A percentile compares a stretch with the other conserved stretches of the same genome.
Evolutionary conservation across 2,797 vertebrate species (phyloP).

Genomic region (Eupleurogrammus muticus): DNA sequence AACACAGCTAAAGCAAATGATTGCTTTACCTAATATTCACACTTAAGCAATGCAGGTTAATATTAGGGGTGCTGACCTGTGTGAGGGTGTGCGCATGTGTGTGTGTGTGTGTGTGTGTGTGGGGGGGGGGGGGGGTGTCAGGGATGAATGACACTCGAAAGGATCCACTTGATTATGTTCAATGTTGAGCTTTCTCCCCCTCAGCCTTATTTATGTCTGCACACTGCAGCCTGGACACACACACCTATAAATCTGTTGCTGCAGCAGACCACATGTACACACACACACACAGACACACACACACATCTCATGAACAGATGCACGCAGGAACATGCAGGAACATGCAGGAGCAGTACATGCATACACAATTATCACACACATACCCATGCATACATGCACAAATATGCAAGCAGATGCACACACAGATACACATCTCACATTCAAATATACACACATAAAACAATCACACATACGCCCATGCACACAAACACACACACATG

Average conservation of each 20-base stretch:
- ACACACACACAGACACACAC: not conserved
- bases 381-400: too few species aligned
- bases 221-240: constrained; percentile 67
- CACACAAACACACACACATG: too few species aligned
- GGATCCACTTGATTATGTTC: constrained; percentile 80
- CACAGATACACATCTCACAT: too few species aligned
- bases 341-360: too few species aligned
- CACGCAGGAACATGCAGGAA: too few species aligned
- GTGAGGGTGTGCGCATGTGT: constrained; percentile 12
- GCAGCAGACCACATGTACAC: constrained; percentile 42
- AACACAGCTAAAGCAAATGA: constrained; percentile 7
- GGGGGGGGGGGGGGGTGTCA: not conserved
- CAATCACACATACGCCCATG: too few species aligned
- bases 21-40: not conserved
- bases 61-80: constrained; percentile 10
- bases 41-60: not conserved
- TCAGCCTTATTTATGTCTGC: constrained; percentile 78
- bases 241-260: constrained; percentile 71
- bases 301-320: not conserved
- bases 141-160: constrained; percentile 67
- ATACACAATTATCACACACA: too few species aligned
- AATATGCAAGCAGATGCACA: too few species aligned
- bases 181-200: constrained; percentile 78
- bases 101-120: constrained; percentile 11
- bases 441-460: too few species aligned